Evolutionary conservation across 2,888 invertebrate species (phyloP), one percentile per base, ranked within the genome.

Genomic region (Dasypogon diadema): DNA sequence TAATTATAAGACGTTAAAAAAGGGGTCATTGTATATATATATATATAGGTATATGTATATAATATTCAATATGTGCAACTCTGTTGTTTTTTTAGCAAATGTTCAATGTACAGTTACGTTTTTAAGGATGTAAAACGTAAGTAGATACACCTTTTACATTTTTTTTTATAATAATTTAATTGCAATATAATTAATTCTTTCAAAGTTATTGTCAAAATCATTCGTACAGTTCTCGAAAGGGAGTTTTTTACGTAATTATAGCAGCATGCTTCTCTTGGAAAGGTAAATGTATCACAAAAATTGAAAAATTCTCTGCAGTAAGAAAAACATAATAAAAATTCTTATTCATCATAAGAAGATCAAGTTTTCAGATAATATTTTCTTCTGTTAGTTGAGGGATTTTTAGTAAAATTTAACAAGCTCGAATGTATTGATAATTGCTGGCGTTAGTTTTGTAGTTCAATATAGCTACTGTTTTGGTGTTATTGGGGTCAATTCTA

Each of bases 151-250:
- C 51, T 30, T 70, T 24, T 18, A 48, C 16, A 12, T 72, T 14
- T 48, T 26, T 14, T 34, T 74, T 58, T 22, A 16, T 22, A 18
- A 54, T 54, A 30, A 54, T 24, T 70, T 70, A 10, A 30, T 70
- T 54, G 51, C 51, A 70, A 54, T 54, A 54, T 70, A 54, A 70
- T 70, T 54, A 70, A 54, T 70, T 68, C 46, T 74, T 21, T 73
- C 56, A 73, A 74, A 74, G 58, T 80, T 80, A 80, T 80, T 80
- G 80, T 80, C 80, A 80, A 80, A 80, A 80, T 78, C 76, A 80
- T 80, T 80, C 79, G 79, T 79, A 79, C 77, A 79, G 78, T 79
- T 79, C 79, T 37, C 56, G 56, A 56, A 74, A 24, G 54, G 54
- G 54, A 34, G 30, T 51, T 70, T 24, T 22, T 2, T 54, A 70